Conservation (phyloP, 2,113 vertebrate genomes). For the Callospermophilus lateralis region DNA sequence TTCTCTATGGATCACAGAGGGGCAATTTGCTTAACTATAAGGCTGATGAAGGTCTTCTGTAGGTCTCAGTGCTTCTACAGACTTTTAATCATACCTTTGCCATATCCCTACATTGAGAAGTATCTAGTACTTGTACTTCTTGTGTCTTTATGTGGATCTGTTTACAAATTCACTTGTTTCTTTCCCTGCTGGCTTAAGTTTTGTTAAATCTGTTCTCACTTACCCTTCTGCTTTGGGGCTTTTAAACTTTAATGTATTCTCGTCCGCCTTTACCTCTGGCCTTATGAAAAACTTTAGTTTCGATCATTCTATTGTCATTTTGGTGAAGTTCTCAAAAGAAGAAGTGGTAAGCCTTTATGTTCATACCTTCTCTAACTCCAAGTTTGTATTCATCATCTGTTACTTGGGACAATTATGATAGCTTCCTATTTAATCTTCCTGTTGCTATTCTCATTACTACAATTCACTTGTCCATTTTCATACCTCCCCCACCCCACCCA, state of each 20-base stretch:
- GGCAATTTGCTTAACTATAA: background rate
- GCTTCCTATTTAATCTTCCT: background rate
- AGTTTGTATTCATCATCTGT: background rate
- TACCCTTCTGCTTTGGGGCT: background rate
- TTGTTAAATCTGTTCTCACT: background rate
- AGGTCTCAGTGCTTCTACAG: background rate
- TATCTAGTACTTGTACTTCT: background rate
- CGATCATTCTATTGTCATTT: background rate
- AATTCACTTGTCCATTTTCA: background rate
- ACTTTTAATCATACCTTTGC: background rate
- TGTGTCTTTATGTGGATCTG: background rate
- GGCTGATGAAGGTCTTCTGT: background rate
- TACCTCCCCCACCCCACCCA: background rate
- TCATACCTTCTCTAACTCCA: background rate
- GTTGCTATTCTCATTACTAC: background rate
- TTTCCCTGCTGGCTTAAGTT: background rate
- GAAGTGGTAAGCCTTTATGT: background rate
- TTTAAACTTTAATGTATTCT: slow-evolving; percentile 35
- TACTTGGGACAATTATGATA: background rate
- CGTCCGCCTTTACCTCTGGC: background rate
- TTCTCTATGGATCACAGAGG: background rate
- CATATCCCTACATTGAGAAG: background rate
- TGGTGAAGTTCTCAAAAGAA: background rate
- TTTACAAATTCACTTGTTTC: background rate
- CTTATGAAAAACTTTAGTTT: background rate